Base-by-base conservation (phyloP, 2,113 vertebrate species). In the Hypanus sabinus region DNA sequence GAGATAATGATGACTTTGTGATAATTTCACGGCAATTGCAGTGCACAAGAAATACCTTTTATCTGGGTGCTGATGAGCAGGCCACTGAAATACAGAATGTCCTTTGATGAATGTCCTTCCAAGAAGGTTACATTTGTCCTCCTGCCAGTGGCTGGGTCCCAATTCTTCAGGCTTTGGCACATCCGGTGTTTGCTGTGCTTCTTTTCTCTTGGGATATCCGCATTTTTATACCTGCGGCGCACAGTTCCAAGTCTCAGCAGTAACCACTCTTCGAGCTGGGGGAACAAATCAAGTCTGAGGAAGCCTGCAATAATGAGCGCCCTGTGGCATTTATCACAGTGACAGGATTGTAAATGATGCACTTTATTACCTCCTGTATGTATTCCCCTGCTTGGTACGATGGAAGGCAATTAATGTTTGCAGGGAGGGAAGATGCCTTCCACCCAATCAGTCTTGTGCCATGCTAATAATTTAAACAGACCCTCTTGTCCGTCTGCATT, bases 331-430 rank as follows among this genome's bases (percentile, higher is more conserved):
- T 93, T 46, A 93, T 93, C 91, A 93, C 65, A 46, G 36, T 30
- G 91, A 73, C 91, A 93, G 70, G 30, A 55, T 46, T 46, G 36
- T 73, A 93, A 93, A 93, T 93, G 36, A 93, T 71, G 65, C 33
- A 93, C 70, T 93, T 93, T 71, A 73, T 73, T 93, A 46, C 46
- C 91, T 27, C 22, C 36, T 73, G 68, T 55, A 36, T 55, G 68
- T 73, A 36, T 27, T 22, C 70, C 65, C 68, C 22, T 11, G 36
- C 70, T 22, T 73, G 24, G 68, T 6, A 24, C 73, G n/a, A 30
- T 73, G 12, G 9, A 92, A 33, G 16, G 36, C 70, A 24, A 33
- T 93, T 73, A 93, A 75, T 33, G 30, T n/a, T 14, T 60, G 30
- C 57, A 16, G 57, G 55, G 60, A 87, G 8, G 60, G 30, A 11